Evolutionary conservation across 2,797 vertebrate species (phyloP), one percentile per base, ranked within the genome.

Genomic region (Glyptemys insculpta): DNA sequence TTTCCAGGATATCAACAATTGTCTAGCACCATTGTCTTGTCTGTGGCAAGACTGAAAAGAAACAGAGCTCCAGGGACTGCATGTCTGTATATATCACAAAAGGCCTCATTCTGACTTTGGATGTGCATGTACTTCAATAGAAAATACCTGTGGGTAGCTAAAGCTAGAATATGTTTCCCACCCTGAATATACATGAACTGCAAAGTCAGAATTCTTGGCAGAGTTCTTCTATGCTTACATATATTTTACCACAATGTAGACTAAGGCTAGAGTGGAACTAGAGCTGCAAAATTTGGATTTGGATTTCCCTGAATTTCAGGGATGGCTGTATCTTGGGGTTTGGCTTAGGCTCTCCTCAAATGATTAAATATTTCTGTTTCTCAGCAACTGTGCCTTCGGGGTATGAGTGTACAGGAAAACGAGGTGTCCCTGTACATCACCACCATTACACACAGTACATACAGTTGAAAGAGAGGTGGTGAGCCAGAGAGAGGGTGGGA

Each of bases 121-220:
- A 76, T 15, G 15, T 47, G 14, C 47, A 12, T 52, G 53, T 41
- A 37, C 19, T 76, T 93, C 52, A 50, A 16, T 34, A 87, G 49
- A 52, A 93, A 87, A 16, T 47, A 94, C 47, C 41, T 57, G 49
- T 4, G 83, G 23, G 6, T 65, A 80, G 12, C n/a, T 52, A 81
- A 89, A 29, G 34, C 56, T 50, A 53, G 78, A 44, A 81, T 41
- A 49, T 78, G 44, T 79, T 83, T 81, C 82, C 62, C 68, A 91
- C 53, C n/a, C 31, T 34, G 27, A 91, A 85, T 37, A 23, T 1
- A 52, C 1, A 23, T 0, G 0, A 5, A 74, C 0, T 1, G 6
- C 37, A 52, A 79, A 52, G 15, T n/a, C 80, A 41, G 12, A 44
- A 12, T 44, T 52, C 21, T 34, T 52, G 10, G 85, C 14, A 34